Conservation (phyloP, 1,140 invertebrate species). For the Meloidogyne hapla region DNA sequence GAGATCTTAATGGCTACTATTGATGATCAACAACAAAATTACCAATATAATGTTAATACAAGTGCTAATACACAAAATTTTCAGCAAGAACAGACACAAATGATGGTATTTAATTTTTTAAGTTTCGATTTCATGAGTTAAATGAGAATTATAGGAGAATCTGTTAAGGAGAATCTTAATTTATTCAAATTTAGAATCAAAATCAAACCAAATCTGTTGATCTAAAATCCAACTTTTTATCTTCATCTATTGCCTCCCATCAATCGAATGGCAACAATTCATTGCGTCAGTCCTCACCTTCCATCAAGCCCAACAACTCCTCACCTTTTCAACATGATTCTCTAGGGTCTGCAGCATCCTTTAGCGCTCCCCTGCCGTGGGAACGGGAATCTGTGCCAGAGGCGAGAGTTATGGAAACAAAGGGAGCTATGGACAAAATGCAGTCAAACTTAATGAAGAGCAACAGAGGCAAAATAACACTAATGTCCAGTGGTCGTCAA, state of each 20-base stretch:
- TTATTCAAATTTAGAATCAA: no score
- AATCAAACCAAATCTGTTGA: neutral
- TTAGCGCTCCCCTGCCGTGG: constrained; percentile 33
- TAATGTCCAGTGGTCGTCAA: neutral
- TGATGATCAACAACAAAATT: neutral
- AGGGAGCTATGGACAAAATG: neutral
- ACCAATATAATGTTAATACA: neutral
- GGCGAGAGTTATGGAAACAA: neutral
- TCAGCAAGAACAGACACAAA: no score
- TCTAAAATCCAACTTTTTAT: neutral
- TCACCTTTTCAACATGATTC: constrained; percentile 19
- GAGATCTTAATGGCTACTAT: neutral
- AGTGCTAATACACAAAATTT: neutral
- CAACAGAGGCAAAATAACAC: constrained; percentile 3
- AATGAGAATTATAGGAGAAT: no score
- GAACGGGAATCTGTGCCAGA: constrained; percentile 28
- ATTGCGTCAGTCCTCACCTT: neutral
- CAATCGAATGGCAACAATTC: neutral
- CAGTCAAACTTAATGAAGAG: neutral
- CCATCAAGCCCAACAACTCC: neutral
- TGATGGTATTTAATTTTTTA: no score
- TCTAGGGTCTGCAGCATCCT: constrained; percentile 34
- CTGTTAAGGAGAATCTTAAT: no score
- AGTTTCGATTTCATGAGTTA: no score
- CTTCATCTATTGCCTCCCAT: neutral